Evolutionary conservation across 2,797 vertebrate species (phyloP).

Genomic region (Loriculus beryllinus): DNA sequence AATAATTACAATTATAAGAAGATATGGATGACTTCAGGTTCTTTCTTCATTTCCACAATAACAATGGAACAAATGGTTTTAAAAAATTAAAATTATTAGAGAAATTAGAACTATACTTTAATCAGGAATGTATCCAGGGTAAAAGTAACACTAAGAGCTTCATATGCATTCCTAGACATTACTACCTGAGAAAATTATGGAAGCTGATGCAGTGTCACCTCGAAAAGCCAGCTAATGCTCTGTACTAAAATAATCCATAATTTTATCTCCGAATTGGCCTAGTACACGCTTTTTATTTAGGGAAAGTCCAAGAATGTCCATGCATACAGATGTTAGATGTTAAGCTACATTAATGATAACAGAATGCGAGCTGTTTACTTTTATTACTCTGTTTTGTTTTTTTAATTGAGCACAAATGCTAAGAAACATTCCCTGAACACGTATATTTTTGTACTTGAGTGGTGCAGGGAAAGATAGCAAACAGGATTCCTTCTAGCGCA

Average conservation of each 20-base stretch:
- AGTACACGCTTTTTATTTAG: background rate
- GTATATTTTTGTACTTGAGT: background rate
- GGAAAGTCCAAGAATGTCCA: background rate
- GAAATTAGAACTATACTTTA: background rate
- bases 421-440: background rate
- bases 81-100: background rate
- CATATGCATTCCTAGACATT: background rate
- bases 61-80: background rate
- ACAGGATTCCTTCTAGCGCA: background rate
- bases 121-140: background rate
- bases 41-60: background rate
- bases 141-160: background rate
- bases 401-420: background rate
- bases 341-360: background rate
- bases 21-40: accelerated
- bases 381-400: background rate
- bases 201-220: background rate
- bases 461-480: background rate
- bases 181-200: background rate
- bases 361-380: background rate
- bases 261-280: background rate
- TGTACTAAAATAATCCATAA: background rate
- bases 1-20: background rate
- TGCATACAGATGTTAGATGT: background rate
- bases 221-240: background rate